These are phyloP conservation scores for Berghia stephanieae DNA, from an alignment of 1,140 invertebrate species.

Conservation along the genomic window DNA sequence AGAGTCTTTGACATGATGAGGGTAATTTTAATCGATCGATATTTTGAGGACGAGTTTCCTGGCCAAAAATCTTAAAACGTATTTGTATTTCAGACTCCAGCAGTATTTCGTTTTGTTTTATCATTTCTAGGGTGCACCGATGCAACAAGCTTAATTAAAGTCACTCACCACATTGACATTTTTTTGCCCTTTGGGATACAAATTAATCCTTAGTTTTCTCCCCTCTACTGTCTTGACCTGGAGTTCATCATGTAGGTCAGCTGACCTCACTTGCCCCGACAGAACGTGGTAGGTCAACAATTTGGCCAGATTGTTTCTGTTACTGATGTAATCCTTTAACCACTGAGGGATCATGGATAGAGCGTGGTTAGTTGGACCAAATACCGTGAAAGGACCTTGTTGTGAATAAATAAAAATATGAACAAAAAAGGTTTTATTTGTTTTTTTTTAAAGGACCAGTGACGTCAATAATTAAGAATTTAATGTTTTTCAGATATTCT, in stretches of 20 bases:
- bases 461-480: too few relatives aligned
- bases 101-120: too few relatives aligned
- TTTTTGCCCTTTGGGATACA: constrained; percentile 37
- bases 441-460: background rate
- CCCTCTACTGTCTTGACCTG: constrained; percentile 76
- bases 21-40: too few relatives aligned
- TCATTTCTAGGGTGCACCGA: too few relatives aligned
- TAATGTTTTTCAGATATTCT: too few relatives aligned
- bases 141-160: too few relatives aligned
- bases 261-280: constrained; percentile 27
- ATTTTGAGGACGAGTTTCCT: too few relatives aligned
- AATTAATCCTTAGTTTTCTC: constrained; percentile 74
- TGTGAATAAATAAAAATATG: background rate
- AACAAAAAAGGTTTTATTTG: background rate
- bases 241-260: constrained; percentile 65
- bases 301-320: constrained; percentile 71
- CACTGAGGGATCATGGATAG: constrained; percentile 76
- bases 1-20: too few relatives aligned
- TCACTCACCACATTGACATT: background rate
- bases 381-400: constrained; percentile 78
- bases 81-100: too few relatives aligned
- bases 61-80: too few relatives aligned
- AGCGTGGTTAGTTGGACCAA: constrained; percentile 84
- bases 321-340: constrained; percentile 71
- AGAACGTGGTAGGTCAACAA: constrained; percentile 41